Evolutionary conservation across 1,140 invertebrate genomes (phyloP).

Genomic region (Sitobion miscanthi): DNA sequence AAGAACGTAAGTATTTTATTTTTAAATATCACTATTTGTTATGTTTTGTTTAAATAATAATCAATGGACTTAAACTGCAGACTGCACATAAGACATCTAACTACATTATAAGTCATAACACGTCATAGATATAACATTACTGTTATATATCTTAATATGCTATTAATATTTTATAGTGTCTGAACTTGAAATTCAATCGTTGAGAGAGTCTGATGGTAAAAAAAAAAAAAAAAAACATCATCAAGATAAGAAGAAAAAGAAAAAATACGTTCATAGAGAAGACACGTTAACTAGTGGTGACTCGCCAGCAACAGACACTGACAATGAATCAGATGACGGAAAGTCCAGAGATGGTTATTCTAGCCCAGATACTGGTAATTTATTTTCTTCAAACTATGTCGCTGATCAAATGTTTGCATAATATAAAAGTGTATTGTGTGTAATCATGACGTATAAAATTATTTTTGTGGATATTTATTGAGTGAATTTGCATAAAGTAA

Average conservation of each 20-base stretch:
- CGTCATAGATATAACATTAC: not conserved
- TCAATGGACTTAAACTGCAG: not conserved
- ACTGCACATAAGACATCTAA: too few relatives aligned
- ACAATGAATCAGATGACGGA: constrained; percentile 44
- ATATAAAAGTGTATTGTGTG: not conserved
- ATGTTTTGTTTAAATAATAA: not conserved
- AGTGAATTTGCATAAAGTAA: not conserved
- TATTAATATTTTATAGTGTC: constrained; percentile 25
- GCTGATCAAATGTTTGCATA: not conserved
- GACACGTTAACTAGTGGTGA: constrained; percentile 10
- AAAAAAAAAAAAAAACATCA: constrained; percentile 38
- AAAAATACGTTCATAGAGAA: constrained; percentile 31
- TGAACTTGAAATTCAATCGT: constrained; percentile 39
- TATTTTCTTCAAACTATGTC: not conserved
- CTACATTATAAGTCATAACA: too few relatives aligned
- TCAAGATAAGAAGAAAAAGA: constrained; percentile 50
- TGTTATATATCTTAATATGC: not conserved
- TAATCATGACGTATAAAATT: not conserved
- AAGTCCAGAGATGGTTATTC: constrained; percentile 50
- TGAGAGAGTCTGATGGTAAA: constrained; percentile 37
- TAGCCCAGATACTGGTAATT: constrained; percentile 48
- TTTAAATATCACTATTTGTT: not conserved
- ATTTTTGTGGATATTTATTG: not conserved
- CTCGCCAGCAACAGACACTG: constrained; percentile 25
- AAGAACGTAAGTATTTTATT: constrained; percentile 29